These are phyloP conservation scores for Xiphophorus couchianus DNA, from an alignment of 2,113 vertebrate species.

Conservation along the genomic window DNA sequence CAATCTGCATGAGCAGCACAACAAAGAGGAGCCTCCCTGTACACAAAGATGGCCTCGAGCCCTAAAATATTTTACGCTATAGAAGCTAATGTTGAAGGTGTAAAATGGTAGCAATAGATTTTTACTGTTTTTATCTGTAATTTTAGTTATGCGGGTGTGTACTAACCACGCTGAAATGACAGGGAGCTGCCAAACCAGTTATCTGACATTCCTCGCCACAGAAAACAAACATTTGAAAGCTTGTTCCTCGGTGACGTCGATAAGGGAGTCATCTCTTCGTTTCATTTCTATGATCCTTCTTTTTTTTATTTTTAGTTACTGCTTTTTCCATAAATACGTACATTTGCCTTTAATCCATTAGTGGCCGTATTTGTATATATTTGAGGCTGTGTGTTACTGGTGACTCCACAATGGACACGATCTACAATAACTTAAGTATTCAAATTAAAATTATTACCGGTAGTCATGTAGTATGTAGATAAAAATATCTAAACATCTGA, in stretches of 20 bases:
- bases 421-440: no score
- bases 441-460: no score
- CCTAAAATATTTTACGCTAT: not conserved
- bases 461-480: no score
- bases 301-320: constrained; percentile 4
- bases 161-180: constrained; percentile 14
- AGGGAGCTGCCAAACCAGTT: constrained; percentile 62
- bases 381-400: no score
- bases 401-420: no score
- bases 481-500: no score
- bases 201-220: constrained; percentile 58
- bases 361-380: no score
- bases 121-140: not conserved
- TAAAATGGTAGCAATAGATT: not conserved
- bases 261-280: constrained; percentile 20
- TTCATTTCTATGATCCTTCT: not conserved
- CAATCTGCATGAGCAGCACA: constrained; percentile 12
- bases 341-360: not conserved
- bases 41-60: not conserved
- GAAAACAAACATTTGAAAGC: constrained; percentile 32
- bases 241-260: constrained; percentile 3
- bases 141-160: not conserved
- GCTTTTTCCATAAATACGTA: not conserved
- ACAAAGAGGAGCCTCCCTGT: constrained; percentile 8
- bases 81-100: not conserved